Evolutionary conservation across 2,113 vertebrate genomes (phyloP).

Genomic region (Syngnathus floridae): DNA sequence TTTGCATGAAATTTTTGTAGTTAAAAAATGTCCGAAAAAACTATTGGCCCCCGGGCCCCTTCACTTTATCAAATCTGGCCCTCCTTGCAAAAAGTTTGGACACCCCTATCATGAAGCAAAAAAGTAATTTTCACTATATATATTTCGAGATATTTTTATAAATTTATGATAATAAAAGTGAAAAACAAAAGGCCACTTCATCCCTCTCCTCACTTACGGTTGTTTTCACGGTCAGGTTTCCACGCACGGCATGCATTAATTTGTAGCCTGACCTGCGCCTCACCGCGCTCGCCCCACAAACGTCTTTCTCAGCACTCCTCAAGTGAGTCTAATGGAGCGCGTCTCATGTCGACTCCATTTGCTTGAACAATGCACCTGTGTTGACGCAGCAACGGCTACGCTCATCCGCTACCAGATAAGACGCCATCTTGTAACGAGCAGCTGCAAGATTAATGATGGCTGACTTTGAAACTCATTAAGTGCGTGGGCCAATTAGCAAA

Average conservation of each 20-base stretch:
- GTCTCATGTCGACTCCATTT: not conserved
- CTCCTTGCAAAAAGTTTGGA: too few species aligned
- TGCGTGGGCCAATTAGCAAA: not conserved
- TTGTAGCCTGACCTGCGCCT: not conserved
- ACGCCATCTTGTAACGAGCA: not conserved
- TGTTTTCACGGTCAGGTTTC: not conserved
- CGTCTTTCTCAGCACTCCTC: slow-evolving; percentile 1
- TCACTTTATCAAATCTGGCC: too few species aligned
- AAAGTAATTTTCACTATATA: too few species aligned
- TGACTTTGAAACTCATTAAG: not conserved
- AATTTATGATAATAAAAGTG: too few species aligned
- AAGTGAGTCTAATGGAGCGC: not conserved
- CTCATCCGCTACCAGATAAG: not conserved
- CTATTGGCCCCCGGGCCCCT: too few species aligned
- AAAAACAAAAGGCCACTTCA: not conserved
- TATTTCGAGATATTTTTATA: too few species aligned
- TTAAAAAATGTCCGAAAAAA: too few species aligned
- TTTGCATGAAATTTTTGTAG: too few species aligned
- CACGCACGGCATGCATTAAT: not conserved
- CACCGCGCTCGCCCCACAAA: not conserved
- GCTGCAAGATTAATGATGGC: not conserved
- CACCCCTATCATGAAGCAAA: too few species aligned
- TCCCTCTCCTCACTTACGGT: not conserved
- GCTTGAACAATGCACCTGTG: not conserved
- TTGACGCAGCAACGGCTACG: not conserved